phyloP scores from a whole-genome alignment of 2,113 vertebrate genomes.

The Oceanites oceanicus region DNA sequence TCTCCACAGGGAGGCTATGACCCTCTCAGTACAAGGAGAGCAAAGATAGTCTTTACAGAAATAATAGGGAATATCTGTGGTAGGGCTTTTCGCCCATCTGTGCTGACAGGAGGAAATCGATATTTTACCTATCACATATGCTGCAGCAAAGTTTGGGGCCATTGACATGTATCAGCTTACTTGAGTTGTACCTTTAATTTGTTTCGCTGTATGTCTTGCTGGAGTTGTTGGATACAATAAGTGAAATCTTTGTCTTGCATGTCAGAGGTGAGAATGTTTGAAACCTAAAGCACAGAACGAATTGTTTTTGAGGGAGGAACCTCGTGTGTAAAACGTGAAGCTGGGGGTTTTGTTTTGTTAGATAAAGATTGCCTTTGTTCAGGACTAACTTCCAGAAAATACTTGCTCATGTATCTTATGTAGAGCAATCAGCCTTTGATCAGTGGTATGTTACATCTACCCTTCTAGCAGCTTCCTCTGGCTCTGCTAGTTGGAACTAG shows the following conservation, averaged over 20 bases:
- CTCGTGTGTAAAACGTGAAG: background rate
- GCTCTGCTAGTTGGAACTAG: background rate
- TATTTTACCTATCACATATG: constrained; percentile 17
- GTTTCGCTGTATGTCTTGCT: background rate
- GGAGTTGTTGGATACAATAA: background rate
- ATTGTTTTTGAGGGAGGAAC: background rate
- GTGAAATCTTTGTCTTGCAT: background rate
- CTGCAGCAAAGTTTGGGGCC: background rate
- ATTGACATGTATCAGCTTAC: background rate
- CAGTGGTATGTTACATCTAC: background rate
- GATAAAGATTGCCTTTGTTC: background rate
- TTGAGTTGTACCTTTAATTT: background rate
- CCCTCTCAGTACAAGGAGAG: background rate
- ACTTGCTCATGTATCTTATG: background rate
- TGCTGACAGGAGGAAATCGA: background rate
- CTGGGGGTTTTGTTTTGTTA: background rate
- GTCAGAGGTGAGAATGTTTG: background rate
- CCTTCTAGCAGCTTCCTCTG: background rate
- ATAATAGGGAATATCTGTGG: constrained; percentile 20
- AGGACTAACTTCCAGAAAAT: background rate
- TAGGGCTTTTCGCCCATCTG: background rate
- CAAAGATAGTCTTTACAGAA: background rate
- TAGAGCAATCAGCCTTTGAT: background rate
- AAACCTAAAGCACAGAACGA: background rate
- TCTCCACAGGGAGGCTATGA: constrained; percentile 13